These are phyloP conservation scores for Synergus laeviventris DNA, from an alignment of 2,888 invertebrate genomes.

Conservation along the genomic window DNA sequence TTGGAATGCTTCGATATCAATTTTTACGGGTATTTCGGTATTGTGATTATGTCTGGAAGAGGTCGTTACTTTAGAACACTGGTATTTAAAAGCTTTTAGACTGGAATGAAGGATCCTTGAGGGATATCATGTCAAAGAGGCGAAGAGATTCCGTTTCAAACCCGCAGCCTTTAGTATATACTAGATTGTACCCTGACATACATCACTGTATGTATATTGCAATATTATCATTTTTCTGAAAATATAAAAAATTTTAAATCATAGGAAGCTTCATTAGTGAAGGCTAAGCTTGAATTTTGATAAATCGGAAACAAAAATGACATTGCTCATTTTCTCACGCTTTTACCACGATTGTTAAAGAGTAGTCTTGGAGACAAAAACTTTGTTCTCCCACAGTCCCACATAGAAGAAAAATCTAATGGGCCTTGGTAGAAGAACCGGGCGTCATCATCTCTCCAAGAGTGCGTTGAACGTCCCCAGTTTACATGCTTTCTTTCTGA, in stretches of 20 bases:
- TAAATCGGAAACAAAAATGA: slow-evolving; percentile 48
- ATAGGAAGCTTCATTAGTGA: neutral
- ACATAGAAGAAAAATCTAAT: slow-evolving; percentile 24
- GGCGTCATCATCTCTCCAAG: slow-evolving; percentile 7
- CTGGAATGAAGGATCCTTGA: no score
- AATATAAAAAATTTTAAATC: neutral
- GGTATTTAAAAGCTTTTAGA: no score
- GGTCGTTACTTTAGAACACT: no score
- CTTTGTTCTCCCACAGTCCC: slow-evolving; percentile 48
- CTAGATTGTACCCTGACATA: no score
- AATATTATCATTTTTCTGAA: no score
- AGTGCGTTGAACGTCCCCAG: neutral
- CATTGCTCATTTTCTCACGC: slow-evolving; percentile 55
- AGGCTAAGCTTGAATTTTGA: neutral
- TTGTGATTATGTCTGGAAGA: no score
- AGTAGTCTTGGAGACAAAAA: slow-evolving; percentile 52
- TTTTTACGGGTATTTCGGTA: no score
- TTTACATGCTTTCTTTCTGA: slow-evolving; percentile 4
- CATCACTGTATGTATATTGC: no score
- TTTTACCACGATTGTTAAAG: slow-evolving; percentile 51
- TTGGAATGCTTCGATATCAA: no score
- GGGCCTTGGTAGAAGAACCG: neutral
- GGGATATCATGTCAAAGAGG: no score
- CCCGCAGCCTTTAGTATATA: no score
- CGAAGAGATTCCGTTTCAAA: no score